Conservation (phyloP, 1,140 invertebrate species). For the Stenopsyche tienmushanensis region DNA sequence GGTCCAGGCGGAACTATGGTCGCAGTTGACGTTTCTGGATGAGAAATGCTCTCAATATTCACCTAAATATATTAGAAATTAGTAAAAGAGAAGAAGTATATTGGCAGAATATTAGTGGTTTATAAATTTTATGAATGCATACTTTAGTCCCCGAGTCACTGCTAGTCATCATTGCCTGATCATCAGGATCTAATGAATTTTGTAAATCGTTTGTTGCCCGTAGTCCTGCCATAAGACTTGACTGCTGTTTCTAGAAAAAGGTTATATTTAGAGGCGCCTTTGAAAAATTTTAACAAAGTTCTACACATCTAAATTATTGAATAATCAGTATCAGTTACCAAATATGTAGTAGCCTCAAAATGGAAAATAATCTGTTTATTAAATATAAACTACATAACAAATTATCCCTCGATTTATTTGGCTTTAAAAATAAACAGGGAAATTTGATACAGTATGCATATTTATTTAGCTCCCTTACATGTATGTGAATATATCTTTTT, state of each 20-base stretch:
- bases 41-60: constrained; percentile 21
- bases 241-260: constrained; percentile 83
- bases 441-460: too few species aligned
- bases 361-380: too few species aligned
- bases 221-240: constrained; percentile 85
- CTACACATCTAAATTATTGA: too few species aligned
- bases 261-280: background rate
- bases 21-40: constrained; percentile 14
- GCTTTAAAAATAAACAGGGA: too few species aligned
- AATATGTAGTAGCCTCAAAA: too few species aligned
- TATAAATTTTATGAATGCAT: background rate
- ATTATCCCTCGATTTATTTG: too few species aligned
- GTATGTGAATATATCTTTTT: too few species aligned
- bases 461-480: too few species aligned
- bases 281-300: constrained; percentile 6
- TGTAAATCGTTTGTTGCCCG: constrained; percentile 81
- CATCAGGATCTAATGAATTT: constrained; percentile 27
- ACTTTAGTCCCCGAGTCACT: constrained; percentile 33
- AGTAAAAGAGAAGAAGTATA: background rate
- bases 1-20: background rate
- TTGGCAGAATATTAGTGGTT: background rate
- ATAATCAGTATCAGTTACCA: too few species aligned
- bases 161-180: constrained; percentile 13
- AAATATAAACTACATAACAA: too few species aligned
- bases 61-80: background rate